Conservation (phyloP, 2,888 invertebrate species). For the Idaea aversata region DNA sequence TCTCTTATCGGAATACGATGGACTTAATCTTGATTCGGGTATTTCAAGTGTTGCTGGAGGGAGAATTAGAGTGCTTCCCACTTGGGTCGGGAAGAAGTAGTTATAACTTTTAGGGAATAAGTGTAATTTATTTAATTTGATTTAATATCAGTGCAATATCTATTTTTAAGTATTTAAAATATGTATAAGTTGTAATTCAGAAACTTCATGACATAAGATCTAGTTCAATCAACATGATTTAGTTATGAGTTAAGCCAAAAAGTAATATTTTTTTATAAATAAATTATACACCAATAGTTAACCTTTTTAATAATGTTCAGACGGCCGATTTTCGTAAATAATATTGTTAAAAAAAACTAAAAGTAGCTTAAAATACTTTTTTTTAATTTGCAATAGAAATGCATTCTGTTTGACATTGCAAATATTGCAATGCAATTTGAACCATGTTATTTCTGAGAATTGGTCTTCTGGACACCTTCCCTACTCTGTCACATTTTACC, state of each 20-base stretch:
- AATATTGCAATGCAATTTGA: too few species aligned
- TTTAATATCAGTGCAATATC: neutral
- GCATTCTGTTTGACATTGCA: too few species aligned
- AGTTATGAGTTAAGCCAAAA: neutral
- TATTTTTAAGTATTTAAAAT: neutral
- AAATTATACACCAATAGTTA: slow-evolving; percentile 6
- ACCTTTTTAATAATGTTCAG: neutral
- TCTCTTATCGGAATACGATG: slow-evolving; percentile 60
- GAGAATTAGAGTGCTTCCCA: slow-evolving; percentile 69
- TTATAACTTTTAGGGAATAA: neutral
- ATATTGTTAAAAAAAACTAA: too few species aligned
- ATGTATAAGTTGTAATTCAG: neutral
- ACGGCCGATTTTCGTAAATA: too few species aligned
- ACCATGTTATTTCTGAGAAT: too few species aligned
- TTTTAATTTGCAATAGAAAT: too few species aligned
- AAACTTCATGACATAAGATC: neutral
- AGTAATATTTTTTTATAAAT: neutral
- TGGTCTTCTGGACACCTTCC: too few species aligned
- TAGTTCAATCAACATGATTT: neutral
- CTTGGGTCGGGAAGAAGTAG: slow-evolving; percentile 48
- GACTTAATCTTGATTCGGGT: slow-evolving; percentile 50
- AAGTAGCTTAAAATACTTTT: too few species aligned
- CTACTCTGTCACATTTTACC: too few species aligned
- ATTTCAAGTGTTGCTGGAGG: slow-evolving; percentile 56
- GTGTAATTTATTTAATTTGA: neutral